A percentile compares a stretch with the other conserved stretches of the same genome.
Evolutionary conservation across 2,888 invertebrate genomes (phyloP).

Genomic region (Chelonus formosanus): DNA sequence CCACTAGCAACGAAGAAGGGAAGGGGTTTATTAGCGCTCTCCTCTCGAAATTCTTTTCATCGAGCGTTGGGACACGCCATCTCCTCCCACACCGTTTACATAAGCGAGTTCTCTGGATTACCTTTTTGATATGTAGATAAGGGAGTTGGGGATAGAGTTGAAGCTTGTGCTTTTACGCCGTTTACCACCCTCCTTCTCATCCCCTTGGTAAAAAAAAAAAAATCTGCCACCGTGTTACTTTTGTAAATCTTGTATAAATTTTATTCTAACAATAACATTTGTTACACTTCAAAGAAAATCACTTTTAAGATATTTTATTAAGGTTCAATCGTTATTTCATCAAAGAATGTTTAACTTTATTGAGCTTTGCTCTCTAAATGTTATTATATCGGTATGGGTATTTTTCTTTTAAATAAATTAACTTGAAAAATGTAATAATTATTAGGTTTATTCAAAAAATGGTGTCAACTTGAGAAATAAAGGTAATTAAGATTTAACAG

Average conservation of each 20-base stretch:
- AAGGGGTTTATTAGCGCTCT: slow-evolving; percentile 63
- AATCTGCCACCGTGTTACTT: slow-evolving; percentile 18
- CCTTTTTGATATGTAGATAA: slow-evolving; percentile 66
- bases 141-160: slow-evolving; percentile 43
- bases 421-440: no score
- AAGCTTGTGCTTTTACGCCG: slow-evolving; percentile 59
- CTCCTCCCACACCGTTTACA: slow-evolving; percentile 57
- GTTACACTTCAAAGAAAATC: no score
- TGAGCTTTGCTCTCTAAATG: not conserved
- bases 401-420: no score
- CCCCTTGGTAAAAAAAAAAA: slow-evolving; percentile 16
- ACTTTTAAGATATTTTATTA: not conserved
- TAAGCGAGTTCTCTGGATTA: slow-evolving; percentile 65
- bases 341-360: not conserved
- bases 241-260: slow-evolving; percentile 17
- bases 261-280: slow-evolving; percentile 4
- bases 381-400: not conserved
- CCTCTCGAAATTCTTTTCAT: slow-evolving; percentile 65
- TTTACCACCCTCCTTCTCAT: slow-evolving; percentile 53
- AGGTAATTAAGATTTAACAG: not conserved
- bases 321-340: slow-evolving; percentile 2
- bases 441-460: no score
- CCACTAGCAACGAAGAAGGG: slow-evolving; percentile 38
- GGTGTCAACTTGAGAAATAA: not conserved
- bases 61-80: slow-evolving; percentile 46